A percentile compares a stretch with the other conserved stretches of the same genome.
Conservation (phyloP, 2,888 invertebrate genomes). For the Eristalinus aeneus region DNA sequence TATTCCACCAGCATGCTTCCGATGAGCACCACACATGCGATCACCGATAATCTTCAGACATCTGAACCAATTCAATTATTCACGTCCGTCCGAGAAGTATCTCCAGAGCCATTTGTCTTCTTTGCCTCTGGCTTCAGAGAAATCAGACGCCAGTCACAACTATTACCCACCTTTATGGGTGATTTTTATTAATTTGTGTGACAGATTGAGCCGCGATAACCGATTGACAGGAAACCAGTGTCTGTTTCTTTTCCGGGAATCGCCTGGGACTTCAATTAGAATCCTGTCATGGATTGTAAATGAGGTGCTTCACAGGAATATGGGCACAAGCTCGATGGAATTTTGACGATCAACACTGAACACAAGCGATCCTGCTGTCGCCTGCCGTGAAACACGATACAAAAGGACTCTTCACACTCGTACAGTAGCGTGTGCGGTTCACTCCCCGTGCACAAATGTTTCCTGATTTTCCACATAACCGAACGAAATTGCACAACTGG, state of each 20-base stretch:
- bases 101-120: constrained; percentile 24
- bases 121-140: constrained; percentile 19
- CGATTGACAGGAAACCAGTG: constrained; percentile 75
- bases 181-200: constrained; percentile 71
- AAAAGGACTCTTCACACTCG: constrained; percentile 36
- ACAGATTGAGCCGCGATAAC: constrained; percentile 77
- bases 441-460: background rate
- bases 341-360: background rate
- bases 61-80: constrained; percentile 39
- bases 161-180: background rate
- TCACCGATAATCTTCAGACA: constrained; percentile 36
- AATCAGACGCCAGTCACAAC: constrained; percentile 5
- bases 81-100: constrained; percentile 5
- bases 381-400: constrained; percentile 37
- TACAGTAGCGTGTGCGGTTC: constrained; percentile 22
- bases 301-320: background rate
- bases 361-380: background rate
- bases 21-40: background rate
- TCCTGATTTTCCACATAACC: constrained; percentile 46
- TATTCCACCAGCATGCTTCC: background rate
- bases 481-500: constrained; percentile 66
- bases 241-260: constrained; percentile 68
- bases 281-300: background rate
- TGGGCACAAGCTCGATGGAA: too few relatives aligned
- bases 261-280: constrained; percentile 9